These are phyloP conservation scores for Drosophila macrospina DNA, from an alignment of 2,888 invertebrate genomes.

Conservation along the genomic window DNA sequence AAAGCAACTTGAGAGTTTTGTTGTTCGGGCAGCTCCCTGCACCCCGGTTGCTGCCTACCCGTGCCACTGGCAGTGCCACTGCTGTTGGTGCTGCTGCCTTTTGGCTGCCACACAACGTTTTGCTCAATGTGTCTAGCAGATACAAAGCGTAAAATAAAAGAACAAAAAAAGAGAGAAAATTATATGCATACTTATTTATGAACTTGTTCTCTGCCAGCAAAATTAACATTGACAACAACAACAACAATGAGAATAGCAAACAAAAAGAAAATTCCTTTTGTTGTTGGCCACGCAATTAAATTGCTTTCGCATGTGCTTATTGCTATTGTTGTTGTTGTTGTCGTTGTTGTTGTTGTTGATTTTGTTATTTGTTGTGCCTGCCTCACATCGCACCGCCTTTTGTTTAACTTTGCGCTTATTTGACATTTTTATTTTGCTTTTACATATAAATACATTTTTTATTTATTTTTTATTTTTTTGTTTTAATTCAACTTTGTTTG, in stretches of 20 bases:
- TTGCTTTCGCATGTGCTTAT: slow-evolving; percentile 57
- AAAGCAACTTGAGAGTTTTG: slow-evolving; percentile 69
- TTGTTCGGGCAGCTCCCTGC: slow-evolving; percentile 25
- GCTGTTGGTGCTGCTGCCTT: slow-evolving; percentile 25
- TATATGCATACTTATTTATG: slow-evolving; percentile 75
- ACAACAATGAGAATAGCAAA: slow-evolving; percentile 31
- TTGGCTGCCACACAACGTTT: slow-evolving; percentile 43
- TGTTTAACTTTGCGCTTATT: slow-evolving; percentile 80
- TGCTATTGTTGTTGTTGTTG: slow-evolving; percentile 34
- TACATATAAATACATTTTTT: slow-evolving; percentile 13
- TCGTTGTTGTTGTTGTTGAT: slow-evolving; percentile 35
- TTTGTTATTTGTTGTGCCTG: slow-evolving; percentile 10
- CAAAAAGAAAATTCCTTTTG: slow-evolving; percentile 48
- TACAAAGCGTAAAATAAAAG: slow-evolving; percentile 49
- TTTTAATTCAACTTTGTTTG: slow-evolving; percentile 78
- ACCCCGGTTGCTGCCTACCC: not conserved
- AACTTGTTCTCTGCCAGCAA: slow-evolving; percentile 69
- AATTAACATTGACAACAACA: slow-evolving; percentile 74
- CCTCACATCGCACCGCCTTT: slow-evolving; percentile 48
- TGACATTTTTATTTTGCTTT: slow-evolving; percentile 73
- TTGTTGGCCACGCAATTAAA: slow-evolving; percentile 74
- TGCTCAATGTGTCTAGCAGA: slow-evolving; percentile 51
- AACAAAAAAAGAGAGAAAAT: slow-evolving; percentile 35
- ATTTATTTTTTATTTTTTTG: slow-evolving; percentile 21
- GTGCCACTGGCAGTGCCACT: not conserved